These are phyloP conservation scores for Aplodontia rufa DNA, from an alignment of 2,113 vertebrate species.

Conservation along the genomic window DNA sequence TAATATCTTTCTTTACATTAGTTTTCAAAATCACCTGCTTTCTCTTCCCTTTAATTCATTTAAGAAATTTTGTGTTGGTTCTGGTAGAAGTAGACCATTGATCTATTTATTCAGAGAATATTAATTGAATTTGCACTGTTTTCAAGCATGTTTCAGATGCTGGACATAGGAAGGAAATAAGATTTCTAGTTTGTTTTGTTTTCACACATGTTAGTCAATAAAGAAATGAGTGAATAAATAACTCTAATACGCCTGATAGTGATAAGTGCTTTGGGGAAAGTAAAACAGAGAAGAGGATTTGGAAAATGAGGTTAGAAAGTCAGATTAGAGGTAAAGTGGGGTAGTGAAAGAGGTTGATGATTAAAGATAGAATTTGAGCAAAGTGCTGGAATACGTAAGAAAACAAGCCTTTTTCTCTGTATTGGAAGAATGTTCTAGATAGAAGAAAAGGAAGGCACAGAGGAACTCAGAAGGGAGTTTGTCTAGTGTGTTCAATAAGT, in stretches of 20 bases:
- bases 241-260: neutral
- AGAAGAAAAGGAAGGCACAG: slow-evolving; percentile 18
- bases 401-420: neutral
- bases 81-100: neutral
- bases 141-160: neutral
- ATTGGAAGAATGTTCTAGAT: slow-evolving; percentile 13
- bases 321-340: neutral
- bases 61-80: neutral
- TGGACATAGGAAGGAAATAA: neutral
- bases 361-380: neutral
- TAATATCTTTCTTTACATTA: neutral
- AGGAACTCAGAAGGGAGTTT: neutral
- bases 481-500: slow-evolving; percentile 42
- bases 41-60: neutral
- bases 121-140: neutral
- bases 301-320: neutral
- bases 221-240: neutral
- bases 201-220: neutral
- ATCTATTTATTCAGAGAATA: neutral
- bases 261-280: neutral
- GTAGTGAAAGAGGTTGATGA: neutral
- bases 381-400: neutral
- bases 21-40: neutral
- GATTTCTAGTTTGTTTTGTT: neutral
- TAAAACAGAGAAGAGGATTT: neutral